Evolutionary conservation across 2,113 vertebrate species (phyloP).

Genomic region (Trematocara nigrifrons): DNA sequence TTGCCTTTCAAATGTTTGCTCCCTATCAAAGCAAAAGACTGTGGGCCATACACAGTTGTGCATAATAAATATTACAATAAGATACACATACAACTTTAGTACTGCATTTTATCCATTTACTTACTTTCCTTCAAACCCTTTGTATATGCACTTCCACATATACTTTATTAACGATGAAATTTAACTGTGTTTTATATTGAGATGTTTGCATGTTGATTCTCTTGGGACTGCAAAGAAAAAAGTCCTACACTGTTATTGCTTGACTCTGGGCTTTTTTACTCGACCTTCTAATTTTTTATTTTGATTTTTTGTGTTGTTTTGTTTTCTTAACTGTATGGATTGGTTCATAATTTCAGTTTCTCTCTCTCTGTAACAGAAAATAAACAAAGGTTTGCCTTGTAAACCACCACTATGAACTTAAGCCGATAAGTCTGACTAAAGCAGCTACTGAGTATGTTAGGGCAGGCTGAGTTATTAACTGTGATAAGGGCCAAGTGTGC

Average conservation of each 20-base stretch:
- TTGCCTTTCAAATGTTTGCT: conserved; percentile 6
- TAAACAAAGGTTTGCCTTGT: neutral
- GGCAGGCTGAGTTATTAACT: conserved; percentile 45
- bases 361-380: neutral
- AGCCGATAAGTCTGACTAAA: conserved; percentile 5
- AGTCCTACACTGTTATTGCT: neutral
- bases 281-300: neutral
- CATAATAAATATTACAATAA: neutral
- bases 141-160: neutral
- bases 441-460: conserved; percentile 31
- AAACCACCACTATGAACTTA: neutral
- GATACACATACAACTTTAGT: neutral
- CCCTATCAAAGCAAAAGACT: neutral
- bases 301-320: neutral
- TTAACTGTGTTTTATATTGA: neutral
- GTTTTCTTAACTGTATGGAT: neutral
- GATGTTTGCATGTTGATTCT: neutral
- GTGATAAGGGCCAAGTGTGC: conserved; percentile 44
- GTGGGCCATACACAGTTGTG: neutral
- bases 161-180: neutral
- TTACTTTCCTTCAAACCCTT: neutral
- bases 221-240: neutral
- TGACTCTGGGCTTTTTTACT: neutral
- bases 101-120: neutral
- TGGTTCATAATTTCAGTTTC: neutral